A percentile compares a stretch with the other conserved stretches of the same genome.
Conservation (phyloP, 2,888 invertebrate genomes). For the Hyposoter didymator region DNA sequence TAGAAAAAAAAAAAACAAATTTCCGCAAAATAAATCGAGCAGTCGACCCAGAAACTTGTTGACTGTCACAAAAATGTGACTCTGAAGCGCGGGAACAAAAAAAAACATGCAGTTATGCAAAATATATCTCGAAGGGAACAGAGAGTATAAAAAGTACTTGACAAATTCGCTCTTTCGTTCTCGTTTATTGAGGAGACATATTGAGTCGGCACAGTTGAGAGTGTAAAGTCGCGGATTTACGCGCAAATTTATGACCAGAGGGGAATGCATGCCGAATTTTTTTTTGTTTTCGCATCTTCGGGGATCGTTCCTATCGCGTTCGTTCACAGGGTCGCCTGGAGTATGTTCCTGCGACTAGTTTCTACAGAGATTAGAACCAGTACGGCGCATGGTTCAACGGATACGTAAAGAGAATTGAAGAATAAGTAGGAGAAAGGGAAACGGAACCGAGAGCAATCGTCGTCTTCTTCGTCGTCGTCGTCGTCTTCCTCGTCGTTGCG, state of each 20-base stretch:
- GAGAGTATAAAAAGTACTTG: background rate
- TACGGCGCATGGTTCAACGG: background rate
- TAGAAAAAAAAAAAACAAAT: background rate
- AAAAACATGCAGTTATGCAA: background rate
- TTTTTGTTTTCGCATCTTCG: background rate
- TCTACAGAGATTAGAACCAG: constrained; percentile 20
- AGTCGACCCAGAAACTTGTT: background rate
- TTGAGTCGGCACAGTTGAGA: background rate
- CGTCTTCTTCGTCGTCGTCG: constrained; percentile 31
- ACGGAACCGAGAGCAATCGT: constrained; percentile 38
- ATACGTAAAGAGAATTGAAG: constrained; percentile 31
- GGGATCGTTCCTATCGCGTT: background rate
- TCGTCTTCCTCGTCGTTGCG: constrained; percentile 69
- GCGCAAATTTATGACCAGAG: background rate
- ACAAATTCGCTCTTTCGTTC: background rate
- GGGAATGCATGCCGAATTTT: too few relatives aligned
- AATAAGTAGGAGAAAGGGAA: constrained; percentile 44
- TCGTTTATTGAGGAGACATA: background rate
- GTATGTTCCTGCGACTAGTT: constrained; percentile 11
- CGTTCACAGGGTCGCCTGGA: background rate
- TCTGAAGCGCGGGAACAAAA: background rate
- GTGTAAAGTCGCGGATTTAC: background rate
- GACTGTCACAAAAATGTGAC: background rate
- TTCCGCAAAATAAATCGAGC: background rate
- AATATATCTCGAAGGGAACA: background rate